Percentiles rank a stretch among this genome's conserved stretches.
phyloP scores from a whole-genome alignment of 2,888 invertebrate genomes.

The Thymelicus lineola region DNA sequence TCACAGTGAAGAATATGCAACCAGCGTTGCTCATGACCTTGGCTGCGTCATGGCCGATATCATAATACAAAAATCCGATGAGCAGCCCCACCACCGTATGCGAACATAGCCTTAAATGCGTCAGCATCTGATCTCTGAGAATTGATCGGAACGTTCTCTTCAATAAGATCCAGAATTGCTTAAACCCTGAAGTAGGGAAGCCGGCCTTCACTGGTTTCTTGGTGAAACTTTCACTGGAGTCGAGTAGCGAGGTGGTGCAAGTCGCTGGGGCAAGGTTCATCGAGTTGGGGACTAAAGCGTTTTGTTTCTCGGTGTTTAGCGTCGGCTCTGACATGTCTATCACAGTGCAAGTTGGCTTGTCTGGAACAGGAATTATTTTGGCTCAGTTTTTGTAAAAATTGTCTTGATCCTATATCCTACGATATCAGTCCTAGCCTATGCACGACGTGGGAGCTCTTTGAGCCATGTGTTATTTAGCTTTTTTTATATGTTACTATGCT shows the following conservation, averaged over 20 bases:
- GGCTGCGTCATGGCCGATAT: slow-evolving; percentile 96
- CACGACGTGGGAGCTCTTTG: no score
- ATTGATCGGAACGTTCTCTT: slow-evolving; percentile 93
- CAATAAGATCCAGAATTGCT: slow-evolving; percentile 95
- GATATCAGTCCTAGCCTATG: no score
- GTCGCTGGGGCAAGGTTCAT: slow-evolving; percentile 83
- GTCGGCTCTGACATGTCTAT: slow-evolving; percentile 82
- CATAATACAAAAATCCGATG: slow-evolving; percentile 96
- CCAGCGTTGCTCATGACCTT: slow-evolving; percentile 98
- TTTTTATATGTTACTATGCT: no score
- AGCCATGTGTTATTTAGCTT: no score
- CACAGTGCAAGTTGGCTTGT: slow-evolving; percentile 79
- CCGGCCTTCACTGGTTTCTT: slow-evolving; percentile 88
- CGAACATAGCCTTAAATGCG: slow-evolving; percentile 93
- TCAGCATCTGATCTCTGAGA: slow-evolving; percentile 94
- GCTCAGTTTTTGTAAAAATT: no score
- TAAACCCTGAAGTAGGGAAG: slow-evolving; percentile 92
- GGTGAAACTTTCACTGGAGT: slow-evolving; percentile 90
- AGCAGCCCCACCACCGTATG: slow-evolving; percentile 95
- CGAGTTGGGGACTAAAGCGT: slow-evolving; percentile 59
- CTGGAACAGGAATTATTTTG: slow-evolving; percentile 62
- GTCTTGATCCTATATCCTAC: no score
- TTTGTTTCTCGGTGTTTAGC: slow-evolving; percentile 67
- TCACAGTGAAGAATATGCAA: slow-evolving; percentile 97
- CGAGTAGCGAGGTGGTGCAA: slow-evolving; percentile 89